Base-by-base conservation (phyloP, 2,888 invertebrate species). In the Erannis defoliaria region DNA sequence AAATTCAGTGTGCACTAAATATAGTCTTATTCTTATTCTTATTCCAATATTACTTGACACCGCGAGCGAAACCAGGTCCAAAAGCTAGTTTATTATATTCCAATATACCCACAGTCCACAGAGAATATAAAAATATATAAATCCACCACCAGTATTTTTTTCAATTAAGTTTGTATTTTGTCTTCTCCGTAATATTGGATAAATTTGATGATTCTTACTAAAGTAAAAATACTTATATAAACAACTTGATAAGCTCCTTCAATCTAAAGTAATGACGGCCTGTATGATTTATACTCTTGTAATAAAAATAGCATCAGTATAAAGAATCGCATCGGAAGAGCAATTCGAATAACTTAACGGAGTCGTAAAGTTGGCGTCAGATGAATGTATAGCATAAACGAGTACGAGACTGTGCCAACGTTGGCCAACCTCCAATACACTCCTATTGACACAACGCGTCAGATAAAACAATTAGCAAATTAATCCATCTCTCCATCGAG, bases 291-390 rank as follows among this genome's bases (percentile, higher is more conserved):
- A 42, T 80, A 80, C 77, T 75, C 65, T 62, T 56, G 72, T 72
- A 72, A 81, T 84, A 85, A 85, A 84, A 84, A 75, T 63, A 66
- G 74, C 71, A 73, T 81, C 75, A 75, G 79, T 80, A 75, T 81
- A 75, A 81, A 80, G 81, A 84, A 83, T 83, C 77, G 76, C 77
- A 81, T 78, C 76, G 65, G 70, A 76, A 77, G 73, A 82, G 76
- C 76, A 79, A 80, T 84, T 81, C 77, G 75, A 81, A 79, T 82
- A 83, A 87, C 81, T 86, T 88, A 81, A 85, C 73, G 71, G 75
- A 82, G 78, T 87, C 85, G 78, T 89, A 89, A 90, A 89, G 75
- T 81, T 78, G 77, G 74, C 75, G 78, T 73, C 73, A 71, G 73
- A 72, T 74, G 76, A 80, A 84, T 82, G 55, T 59, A 56, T 60